phyloP scores from a whole-genome alignment of 2,888 invertebrate species.

The Glomeris marginata region DNA sequence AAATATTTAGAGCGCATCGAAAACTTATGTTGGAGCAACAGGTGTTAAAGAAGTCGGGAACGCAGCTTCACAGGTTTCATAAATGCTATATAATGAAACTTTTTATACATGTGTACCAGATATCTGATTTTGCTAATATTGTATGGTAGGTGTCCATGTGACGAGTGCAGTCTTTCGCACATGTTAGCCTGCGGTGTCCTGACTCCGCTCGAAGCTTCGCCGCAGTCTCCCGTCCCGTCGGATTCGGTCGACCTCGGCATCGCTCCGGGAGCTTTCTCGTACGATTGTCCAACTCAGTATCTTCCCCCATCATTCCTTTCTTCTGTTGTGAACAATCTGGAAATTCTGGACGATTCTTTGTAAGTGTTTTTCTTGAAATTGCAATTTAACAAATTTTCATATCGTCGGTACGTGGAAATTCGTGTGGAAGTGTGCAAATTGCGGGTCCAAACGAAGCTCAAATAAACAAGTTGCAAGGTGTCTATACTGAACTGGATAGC shows the following conservation, averaged over 20 bases:
- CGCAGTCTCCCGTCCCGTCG: constrained; percentile 2
- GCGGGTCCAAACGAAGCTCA: too few species aligned
- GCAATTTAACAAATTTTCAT: too few species aligned
- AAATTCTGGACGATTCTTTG: constrained; percentile 4
- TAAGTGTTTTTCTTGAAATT: too few species aligned
- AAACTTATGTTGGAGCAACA: constrained; percentile 29
- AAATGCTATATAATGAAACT: background rate
- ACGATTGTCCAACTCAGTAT: constrained; percentile 7
- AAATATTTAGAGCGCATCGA: constrained; percentile 33
- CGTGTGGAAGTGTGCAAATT: background rate
- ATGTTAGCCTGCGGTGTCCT: constrained; percentile 32
- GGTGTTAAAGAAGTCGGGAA: constrained; percentile 15
- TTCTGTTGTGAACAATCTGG: constrained; percentile 7
- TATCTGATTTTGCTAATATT: background rate
- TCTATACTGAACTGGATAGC: too few species aligned
- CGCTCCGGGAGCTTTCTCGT: constrained; percentile 1
- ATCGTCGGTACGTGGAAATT: background rate
- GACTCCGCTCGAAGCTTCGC: constrained; percentile 19
- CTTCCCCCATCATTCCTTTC: constrained; percentile 6
- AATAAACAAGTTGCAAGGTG: too few species aligned
- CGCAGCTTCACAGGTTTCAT: background rate
- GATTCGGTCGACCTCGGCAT: constrained; percentile 2
- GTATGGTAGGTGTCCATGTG: constrained; percentile 29
- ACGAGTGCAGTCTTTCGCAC: constrained; percentile 31
- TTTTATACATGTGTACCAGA: background rate